Percentiles rank a stretch among this genome's conserved stretches.
Evolutionary conservation across 2,797 vertebrate genomes (phyloP).

Genomic region (Centroberyx gerrardi): DNA sequence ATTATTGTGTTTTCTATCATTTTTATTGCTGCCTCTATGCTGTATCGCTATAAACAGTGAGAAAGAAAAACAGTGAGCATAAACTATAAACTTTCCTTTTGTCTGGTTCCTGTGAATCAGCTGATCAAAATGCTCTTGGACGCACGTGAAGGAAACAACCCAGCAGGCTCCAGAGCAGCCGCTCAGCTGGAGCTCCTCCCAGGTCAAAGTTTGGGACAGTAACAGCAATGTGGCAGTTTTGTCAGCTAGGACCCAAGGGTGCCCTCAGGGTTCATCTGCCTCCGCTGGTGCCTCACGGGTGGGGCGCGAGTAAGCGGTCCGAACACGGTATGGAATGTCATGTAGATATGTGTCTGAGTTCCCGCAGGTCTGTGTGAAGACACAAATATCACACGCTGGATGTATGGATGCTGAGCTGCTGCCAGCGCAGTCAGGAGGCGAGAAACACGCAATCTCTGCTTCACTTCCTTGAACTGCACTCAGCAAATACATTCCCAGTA

Average conservation of each 20-base stretch:
- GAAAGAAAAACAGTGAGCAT: too few species aligned
- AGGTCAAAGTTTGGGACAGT: slow-evolving; percentile 22
- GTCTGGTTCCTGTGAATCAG: too few species aligned
- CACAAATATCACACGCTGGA: slow-evolving; percentile 44
- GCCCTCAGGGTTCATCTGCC: slow-evolving; percentile 37
- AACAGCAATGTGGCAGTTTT: slow-evolving; percentile 65
- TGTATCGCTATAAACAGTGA: too few species aligned
- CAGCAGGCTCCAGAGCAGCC: not conserved
- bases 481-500: slow-evolving; percentile 28
- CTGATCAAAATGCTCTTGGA: too few species aligned
- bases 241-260: slow-evolving; percentile 49
- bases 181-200: slow-evolving; percentile 6
- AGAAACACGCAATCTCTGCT: not conserved
- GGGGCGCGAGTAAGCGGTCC: not conserved
- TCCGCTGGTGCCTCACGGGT: slow-evolving; percentile 28
- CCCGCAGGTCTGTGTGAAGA: slow-evolving; percentile 61
- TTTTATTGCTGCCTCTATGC: too few species aligned
- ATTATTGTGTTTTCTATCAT: too few species aligned
- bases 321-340: slow-evolving; percentile 51
- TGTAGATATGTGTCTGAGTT: slow-evolving; percentile 45
- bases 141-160: not conserved
- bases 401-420: slow-evolving; percentile 14
- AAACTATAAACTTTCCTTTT: too few species aligned
- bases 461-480: slow-evolving; percentile 9
- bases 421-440: not conserved